Conservation (phyloP, 2,888 invertebrate species). For the Galerucella pusilla region DNA sequence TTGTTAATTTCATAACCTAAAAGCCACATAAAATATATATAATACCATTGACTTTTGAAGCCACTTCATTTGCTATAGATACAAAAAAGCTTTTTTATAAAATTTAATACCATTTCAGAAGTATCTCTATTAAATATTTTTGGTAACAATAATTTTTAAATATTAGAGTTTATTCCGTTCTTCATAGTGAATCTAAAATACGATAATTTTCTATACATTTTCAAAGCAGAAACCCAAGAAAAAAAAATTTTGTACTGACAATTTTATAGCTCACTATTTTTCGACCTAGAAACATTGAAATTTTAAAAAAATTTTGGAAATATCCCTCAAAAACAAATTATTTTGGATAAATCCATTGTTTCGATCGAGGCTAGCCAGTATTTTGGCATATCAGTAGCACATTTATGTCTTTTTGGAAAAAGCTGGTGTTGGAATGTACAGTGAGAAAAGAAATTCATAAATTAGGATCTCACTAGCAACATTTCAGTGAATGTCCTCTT, state of each 20-base stretch:
- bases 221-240: not conserved
- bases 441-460: too few relatives aligned
- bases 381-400: too few relatives aligned
- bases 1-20: constrained; percentile 32
- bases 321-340: too few relatives aligned
- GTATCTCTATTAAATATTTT: not conserved
- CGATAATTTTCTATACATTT: not conserved
- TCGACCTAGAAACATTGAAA: not conserved
- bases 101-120: not conserved
- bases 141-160: not conserved
- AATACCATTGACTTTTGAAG: constrained; percentile 29
- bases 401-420: too few relatives aligned
- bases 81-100: constrained; percentile 3
- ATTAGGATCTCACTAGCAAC: too few relatives aligned
- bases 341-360: too few relatives aligned
- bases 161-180: not conserved
- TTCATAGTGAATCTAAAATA: not conserved
- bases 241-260: not conserved
- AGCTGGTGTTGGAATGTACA: too few relatives aligned
- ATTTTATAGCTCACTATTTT: not conserved
- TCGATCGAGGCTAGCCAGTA: too few relatives aligned
- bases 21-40: constrained; percentile 30
- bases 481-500: too few relatives aligned
- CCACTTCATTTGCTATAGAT: constrained; percentile 15
- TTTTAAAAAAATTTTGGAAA: too few relatives aligned